Base-by-base conservation (phyloP, 1,140 invertebrate genomes). In the Drosophila paulistorum region DNA sequence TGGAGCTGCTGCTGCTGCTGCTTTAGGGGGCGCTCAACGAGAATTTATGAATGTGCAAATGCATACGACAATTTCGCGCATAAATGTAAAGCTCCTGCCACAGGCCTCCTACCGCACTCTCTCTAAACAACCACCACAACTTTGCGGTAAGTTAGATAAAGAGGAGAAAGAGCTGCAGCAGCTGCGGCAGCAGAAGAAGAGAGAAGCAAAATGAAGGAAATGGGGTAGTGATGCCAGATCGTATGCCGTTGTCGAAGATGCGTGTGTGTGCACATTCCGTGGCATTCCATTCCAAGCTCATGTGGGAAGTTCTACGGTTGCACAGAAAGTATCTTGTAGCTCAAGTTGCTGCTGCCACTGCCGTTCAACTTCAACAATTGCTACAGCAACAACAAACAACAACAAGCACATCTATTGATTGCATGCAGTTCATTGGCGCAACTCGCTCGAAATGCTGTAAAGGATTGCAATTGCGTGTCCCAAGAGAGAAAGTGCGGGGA, bases 21-120 rank as follows among this genome's bases (percentile, higher is more conserved):
- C 85, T 89, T 78, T 72, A 77, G 84, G 84, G 81, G 81, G 77
- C 85, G 84, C 84, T 89, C 84, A 84, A 84, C 84, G 77, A 90
- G 85, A 89, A 89, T 89, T 89, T 89, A 89, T 89, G 84, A 89
- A 89, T 89, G 84, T 89, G 84, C 84, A 89, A 89, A 89, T 89
- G 84, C 87, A 79, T 84, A 90, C 84, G 84, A 87, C 84, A 89
- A 86, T 86, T 86, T 86, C 84, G 84, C 83, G 79, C 84, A 87
- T 86, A 86, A 86, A 87, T 89, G 83, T 86, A 37, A 89, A 86
- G 83, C 82, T 86, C 71, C 80, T 72, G 79, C 76, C 61, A 72
- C 61, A 78, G 73, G 57, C 68, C 33, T 39, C 2, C 9, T 4
- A 17, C 45, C 3, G 3, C 45, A 23, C 17, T 7, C 17, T 48